phyloP scores from a whole-genome alignment of 2,113 vertebrate genomes.

The Lophura nycthemera region DNA sequence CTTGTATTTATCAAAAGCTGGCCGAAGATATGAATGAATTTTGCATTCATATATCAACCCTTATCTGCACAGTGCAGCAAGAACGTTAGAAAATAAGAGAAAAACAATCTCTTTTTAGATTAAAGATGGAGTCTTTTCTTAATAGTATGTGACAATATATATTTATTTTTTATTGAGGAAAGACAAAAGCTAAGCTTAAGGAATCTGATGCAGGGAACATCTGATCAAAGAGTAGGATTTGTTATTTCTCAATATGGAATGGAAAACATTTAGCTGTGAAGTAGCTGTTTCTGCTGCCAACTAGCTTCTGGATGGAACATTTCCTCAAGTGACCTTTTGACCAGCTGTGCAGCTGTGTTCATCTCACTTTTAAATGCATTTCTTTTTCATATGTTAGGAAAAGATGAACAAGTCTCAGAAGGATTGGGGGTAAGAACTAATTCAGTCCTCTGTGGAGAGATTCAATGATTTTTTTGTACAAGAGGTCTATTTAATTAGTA shows the following conservation, averaged over 20 bases:
- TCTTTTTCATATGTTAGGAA: not conserved
- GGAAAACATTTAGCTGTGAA: not conserved
- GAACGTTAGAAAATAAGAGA: not conserved
- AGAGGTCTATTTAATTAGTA: not conserved
- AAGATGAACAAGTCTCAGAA: not conserved
- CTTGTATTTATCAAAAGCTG: constrained; percentile 30
- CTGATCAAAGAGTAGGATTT: not conserved
- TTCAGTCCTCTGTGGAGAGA: not conserved
- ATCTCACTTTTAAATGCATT: not conserved
- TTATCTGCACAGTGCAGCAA: not conserved
- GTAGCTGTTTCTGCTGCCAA: not conserved
- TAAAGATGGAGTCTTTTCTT: not conserved
- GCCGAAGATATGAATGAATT: constrained; percentile 52
- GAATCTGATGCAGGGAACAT: not conserved
- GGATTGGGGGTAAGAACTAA: not conserved
- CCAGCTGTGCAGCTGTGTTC: not conserved
- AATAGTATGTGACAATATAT: not conserved
- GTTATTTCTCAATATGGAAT: not conserved
- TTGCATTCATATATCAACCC: constrained; percentile 29
- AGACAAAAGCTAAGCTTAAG: not conserved
- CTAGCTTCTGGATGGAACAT: not conserved
- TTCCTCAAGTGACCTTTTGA: not conserved
- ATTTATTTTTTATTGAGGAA: constrained; percentile 14
- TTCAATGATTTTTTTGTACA: not conserved
- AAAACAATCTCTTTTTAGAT: not conserved